Evolutionary conservation across 2,797 vertebrate species (phyloP).

Genomic region (Spea hammondii): DNA sequence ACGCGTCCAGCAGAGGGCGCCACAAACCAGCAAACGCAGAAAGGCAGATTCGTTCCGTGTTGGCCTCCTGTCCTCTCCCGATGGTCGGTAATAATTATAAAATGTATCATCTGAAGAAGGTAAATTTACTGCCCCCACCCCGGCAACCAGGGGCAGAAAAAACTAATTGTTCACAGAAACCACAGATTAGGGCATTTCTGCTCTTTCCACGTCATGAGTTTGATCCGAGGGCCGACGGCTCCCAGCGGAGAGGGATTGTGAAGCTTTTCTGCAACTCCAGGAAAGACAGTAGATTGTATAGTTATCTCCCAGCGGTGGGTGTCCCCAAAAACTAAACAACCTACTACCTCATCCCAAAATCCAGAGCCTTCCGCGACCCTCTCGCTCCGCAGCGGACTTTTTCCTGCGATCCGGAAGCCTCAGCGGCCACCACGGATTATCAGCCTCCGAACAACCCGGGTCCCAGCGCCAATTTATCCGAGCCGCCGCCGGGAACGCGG

Average conservation of each 20-base stretch:
- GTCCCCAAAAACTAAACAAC: conserved; percentile 99
- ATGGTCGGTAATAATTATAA: conserved; percentile 99
- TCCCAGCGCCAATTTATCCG: too few species aligned
- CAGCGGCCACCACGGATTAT: too few species aligned
- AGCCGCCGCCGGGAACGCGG: too few species aligned
- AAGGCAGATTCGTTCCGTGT: background rate
- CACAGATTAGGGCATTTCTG: too few species aligned
- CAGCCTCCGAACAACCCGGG: too few species aligned
- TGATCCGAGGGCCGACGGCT: background rate
- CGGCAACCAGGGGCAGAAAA: conserved; percentile 53
- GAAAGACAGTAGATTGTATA: conserved; percentile 99
- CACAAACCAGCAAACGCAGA: background rate
- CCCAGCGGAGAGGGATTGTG: conserved; percentile 15
- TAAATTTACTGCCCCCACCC: conserved; percentile 99
- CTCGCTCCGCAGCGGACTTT: too few species aligned
- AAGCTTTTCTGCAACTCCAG: conserved; percentile 77
- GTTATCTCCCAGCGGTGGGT: conserved; percentile 99
- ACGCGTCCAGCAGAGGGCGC: conserved; percentile 33
- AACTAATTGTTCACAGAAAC: background rate
- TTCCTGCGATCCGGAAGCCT: background rate
- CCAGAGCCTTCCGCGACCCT: conserved; percentile 58
- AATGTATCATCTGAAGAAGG: conserved; percentile 95
- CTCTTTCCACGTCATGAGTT: background rate
- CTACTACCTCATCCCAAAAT: conserved; percentile 99
- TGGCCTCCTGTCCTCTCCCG: conserved; percentile 73